A percentile compares a stretch with the other conserved stretches of the same genome.
phyloP scores from a whole-genome alignment of 2,888 invertebrate genomes.

The Macrosoma leucophasiata region DNA sequence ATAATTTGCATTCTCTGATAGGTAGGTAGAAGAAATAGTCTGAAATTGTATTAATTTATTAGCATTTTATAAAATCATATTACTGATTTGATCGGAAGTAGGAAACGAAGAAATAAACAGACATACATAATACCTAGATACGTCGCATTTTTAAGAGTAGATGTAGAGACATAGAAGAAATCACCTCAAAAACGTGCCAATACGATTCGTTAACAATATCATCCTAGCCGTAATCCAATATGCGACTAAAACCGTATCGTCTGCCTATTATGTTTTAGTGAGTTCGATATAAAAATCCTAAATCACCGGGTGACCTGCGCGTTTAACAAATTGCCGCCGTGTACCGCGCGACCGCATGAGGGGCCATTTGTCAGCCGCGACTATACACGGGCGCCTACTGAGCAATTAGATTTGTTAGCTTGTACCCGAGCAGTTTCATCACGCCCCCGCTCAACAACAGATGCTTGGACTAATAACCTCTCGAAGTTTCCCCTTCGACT shows the following conservation, averaged over 20 bases:
- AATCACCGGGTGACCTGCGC: conserved; percentile 56
- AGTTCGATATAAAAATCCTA: conserved; percentile 37
- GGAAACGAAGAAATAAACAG: no score
- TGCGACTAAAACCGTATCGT: no score
- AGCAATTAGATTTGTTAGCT: conserved; percentile 76
- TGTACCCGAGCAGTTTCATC: conserved; percentile 73
- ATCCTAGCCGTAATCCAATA: no score
- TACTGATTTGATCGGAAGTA: no score
- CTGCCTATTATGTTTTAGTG: no score
- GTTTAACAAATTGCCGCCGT: conserved; percentile 56
- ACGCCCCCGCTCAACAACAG: conserved; percentile 76
- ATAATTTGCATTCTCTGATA: no score
- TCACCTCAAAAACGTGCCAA: conserved; percentile 2
- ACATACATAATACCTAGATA: no score
- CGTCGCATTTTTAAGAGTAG: no score
- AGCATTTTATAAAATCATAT: no score
- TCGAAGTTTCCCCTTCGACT: conserved; percentile 71
- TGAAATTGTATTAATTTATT: no score
- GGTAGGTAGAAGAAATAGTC: no score
- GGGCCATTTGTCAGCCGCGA: conserved; percentile 62
- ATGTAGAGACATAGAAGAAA: neutral
- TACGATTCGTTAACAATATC: no score
- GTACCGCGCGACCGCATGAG: conserved; percentile 52
- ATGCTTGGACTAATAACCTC: conserved; percentile 78
- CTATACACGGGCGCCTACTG: conserved; percentile 69